These are phyloP conservation scores for Muricea muricata DNA, from an alignment of 92 coral and sea anemone genomes.

Conservation along the genomic window DNA sequence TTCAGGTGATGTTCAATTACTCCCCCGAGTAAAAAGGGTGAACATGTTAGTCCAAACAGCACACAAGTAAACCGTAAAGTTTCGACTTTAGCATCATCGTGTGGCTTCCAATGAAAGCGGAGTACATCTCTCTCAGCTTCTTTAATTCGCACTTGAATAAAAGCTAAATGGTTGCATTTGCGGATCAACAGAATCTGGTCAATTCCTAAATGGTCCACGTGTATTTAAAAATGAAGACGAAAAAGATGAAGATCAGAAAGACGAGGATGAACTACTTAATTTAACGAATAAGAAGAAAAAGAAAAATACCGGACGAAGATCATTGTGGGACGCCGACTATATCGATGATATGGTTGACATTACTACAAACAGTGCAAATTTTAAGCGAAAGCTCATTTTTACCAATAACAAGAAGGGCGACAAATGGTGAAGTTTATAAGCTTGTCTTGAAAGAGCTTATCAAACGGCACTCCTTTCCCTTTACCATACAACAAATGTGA, in stretches of 20 bases:
- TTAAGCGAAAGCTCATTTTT: slow-evolving; percentile 19
- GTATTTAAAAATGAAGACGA: too few relatives aligned
- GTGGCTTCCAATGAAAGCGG: too few relatives aligned
- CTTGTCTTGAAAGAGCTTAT: neutral
- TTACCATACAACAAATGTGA: neutral
- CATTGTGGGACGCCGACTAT: neutral
- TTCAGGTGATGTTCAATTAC: too few relatives aligned
- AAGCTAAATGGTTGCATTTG: neutral
- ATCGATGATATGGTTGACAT: slow-evolving; percentile 10
- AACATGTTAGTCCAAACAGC: too few relatives aligned
- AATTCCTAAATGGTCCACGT: neutral
- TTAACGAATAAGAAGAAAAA: neutral
- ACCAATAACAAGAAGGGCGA: slow-evolving; percentile 1
- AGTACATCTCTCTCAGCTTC: too few relatives aligned
- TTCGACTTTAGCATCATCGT: too few relatives aligned
- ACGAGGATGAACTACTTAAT: neutral
- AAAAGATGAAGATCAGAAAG: too few relatives aligned
- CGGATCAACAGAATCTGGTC: neutral
- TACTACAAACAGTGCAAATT: neutral
- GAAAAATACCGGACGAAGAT: neutral
- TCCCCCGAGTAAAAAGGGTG: too few relatives aligned
- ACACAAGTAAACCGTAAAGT: too few relatives aligned
- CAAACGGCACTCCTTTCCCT: neutral
- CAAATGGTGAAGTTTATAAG: slow-evolving; percentile 5
- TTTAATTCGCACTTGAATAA: too few relatives aligned